Percentiles rank a stretch among this genome's conserved stretches.
Conservation (phyloP, 2,113 vertebrate species). For the Cavia porcellus region DNA sequence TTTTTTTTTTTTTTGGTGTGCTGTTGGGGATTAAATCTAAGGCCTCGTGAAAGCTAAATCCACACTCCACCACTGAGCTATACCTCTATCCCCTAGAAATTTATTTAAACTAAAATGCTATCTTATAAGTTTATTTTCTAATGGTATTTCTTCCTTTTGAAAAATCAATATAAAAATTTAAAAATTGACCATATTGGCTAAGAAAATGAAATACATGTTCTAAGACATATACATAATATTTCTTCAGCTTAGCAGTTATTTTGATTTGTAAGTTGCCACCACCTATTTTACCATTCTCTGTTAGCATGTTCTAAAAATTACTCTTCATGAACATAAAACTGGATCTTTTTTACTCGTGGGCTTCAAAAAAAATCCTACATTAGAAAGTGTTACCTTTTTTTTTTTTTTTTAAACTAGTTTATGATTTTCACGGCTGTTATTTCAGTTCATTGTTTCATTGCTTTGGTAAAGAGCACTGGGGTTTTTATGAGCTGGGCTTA, state of each 20-base stretch:
- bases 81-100: neutral
- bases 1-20: neutral
- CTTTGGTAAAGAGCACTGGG: constrained; percentile 73
- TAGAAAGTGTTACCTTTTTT: constrained; percentile 65
- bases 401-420: constrained; percentile 49
- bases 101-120: constrained; percentile 25
- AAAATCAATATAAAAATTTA: neutral
- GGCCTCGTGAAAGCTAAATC: neutral
- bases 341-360: constrained; percentile 49
- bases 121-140: neutral
- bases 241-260: neutral
- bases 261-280: neutral
- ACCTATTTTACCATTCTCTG: constrained; percentile 2
- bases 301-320: constrained; percentile 66
- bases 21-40: neutral
- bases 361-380: constrained; percentile 39
- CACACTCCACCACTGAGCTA: neutral
- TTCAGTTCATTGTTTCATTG: constrained; percentile 73
- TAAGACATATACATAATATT: neutral
- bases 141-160: neutral
- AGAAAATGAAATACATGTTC: constrained; percentile 26
- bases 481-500: constrained; percentile 75
- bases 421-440: constrained; percentile 71
- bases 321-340: constrained; percentile 39
- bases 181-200: constrained; percentile 21